phyloP scores from a whole-genome alignment of 2,888 invertebrate species.

The Orchestes rusci region DNA sequence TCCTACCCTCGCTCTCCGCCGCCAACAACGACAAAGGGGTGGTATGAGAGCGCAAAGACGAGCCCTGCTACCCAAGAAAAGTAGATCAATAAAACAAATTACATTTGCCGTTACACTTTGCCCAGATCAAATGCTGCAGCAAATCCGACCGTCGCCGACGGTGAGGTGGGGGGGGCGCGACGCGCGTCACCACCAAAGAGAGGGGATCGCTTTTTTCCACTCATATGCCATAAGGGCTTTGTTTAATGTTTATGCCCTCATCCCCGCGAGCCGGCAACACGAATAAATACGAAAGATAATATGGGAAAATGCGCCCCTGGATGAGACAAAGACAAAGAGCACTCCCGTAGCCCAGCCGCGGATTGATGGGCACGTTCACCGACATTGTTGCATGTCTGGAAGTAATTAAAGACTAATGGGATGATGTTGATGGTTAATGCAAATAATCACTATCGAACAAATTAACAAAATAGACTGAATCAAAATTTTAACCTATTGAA shows the following conservation, averaged over 20 bases:
- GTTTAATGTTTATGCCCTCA: constrained; percentile 20
- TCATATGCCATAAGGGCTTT: constrained; percentile 11
- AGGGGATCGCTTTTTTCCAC: constrained; percentile 10
- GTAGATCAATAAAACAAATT: constrained; percentile 47
- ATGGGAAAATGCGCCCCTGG: too few relatives aligned
- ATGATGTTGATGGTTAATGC: too few relatives aligned
- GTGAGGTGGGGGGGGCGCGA: constrained; percentile 2
- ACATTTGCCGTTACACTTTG: constrained; percentile 41
- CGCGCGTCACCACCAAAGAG: constrained; percentile 12
- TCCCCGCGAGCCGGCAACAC: too few relatives aligned
- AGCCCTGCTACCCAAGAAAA: constrained; percentile 33
- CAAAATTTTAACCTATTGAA: too few relatives aligned
- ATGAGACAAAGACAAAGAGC: too few relatives aligned
- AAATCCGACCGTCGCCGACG: constrained; percentile 22
- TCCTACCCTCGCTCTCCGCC: constrained; percentile 18
- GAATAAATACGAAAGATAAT: constrained; percentile 9
- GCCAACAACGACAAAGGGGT: not conserved
- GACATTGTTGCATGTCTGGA: too few relatives aligned
- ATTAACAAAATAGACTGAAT: too few relatives aligned
- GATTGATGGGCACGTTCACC: too few relatives aligned
- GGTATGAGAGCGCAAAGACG: constrained; percentile 18
- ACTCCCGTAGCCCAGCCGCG: too few relatives aligned
- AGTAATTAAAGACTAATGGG: too few relatives aligned
- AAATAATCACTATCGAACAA: too few relatives aligned
- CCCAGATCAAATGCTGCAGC: constrained; percentile 34